A percentile compares a stretch with the other conserved stretches of the same genome.
These are phyloP conservation scores for Gymnoscopelus microlampas DNA, from an alignment of 2,797 vertebrate genomes.

Conservation along the genomic window DNA sequence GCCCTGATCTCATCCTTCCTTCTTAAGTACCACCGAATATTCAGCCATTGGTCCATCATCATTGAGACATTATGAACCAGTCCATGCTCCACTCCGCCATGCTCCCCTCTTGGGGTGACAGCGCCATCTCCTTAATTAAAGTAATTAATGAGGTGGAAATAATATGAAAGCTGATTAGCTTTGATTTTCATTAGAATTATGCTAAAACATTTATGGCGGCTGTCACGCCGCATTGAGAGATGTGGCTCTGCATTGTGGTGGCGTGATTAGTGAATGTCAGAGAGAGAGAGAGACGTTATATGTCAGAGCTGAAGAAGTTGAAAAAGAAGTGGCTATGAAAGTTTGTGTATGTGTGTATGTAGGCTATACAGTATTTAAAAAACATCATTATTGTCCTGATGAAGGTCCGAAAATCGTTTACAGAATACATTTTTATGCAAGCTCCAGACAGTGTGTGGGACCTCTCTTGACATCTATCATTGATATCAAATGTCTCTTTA, in stretches of 20 bases:
- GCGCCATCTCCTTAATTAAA: constrained; percentile 69
- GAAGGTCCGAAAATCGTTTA: too few relatives aligned
- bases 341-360: constrained; percentile 7
- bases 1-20: constrained; percentile 44
- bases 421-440: too few relatives aligned
- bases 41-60: constrained; percentile 38
- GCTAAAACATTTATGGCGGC: constrained; percentile 51
- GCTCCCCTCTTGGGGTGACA: constrained; percentile 56
- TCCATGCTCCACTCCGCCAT: constrained; percentile 63
- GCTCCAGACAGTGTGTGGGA: too few relatives aligned
- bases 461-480: too few relatives aligned
- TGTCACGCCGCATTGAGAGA: constrained; percentile 39
- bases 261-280: constrained; percentile 56
- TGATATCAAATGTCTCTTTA: too few relatives aligned
- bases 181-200: constrained; percentile 71
- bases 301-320: too few relatives aligned
- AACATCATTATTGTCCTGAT: too few relatives aligned
- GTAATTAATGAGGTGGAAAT: constrained; percentile 74
- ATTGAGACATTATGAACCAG: constrained; percentile 66
- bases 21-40: constrained; percentile 33
- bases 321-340: too few relatives aligned
- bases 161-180: constrained; percentile 71
- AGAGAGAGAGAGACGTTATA: too few relatives aligned
- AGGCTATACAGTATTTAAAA: neutral
- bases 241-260: constrained; percentile 63